These are phyloP conservation scores for Cepaea nemoralis DNA, from an alignment of 1,140 invertebrate species.

Conservation along the genomic window DNA sequence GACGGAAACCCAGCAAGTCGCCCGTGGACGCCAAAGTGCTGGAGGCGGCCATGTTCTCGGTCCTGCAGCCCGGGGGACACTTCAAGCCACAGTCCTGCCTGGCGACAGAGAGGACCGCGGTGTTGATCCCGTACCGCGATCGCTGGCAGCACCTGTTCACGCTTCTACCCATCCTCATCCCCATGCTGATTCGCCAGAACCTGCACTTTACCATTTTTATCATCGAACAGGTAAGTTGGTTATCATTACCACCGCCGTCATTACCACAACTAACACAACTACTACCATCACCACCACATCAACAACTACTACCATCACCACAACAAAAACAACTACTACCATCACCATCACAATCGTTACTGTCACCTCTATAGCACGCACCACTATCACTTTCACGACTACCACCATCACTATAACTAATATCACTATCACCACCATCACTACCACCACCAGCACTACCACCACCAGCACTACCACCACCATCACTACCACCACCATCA, in stretches of 20 bases:
- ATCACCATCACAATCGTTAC: too few relatives aligned
- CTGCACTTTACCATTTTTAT: conserved; percentile 61
- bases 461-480: too few relatives aligned
- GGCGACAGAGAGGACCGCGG: conserved; percentile 75
- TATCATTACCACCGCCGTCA: background rate
- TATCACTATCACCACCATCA: too few relatives aligned
- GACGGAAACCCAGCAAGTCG: background rate
- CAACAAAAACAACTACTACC: too few relatives aligned
- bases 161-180: conserved; percentile 57
- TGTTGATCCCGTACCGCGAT: conserved; percentile 64
- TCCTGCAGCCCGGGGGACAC: conserved; percentile 76
- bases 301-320: too few relatives aligned
- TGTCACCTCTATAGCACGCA: too few relatives aligned
- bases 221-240: conserved; percentile 57
- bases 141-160: conserved; percentile 70
- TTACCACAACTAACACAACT: too few relatives aligned
- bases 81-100: conserved; percentile 82
- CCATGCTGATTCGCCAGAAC: conserved; percentile 56
- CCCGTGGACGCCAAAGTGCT: background rate
- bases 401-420: too few relatives aligned
- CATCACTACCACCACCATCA: too few relatives aligned
- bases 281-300: too few relatives aligned
- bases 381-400: too few relatives aligned
- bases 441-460: too few relatives aligned
- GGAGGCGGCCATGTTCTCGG: background rate